Evolutionary conservation across 2,888 invertebrate species (phyloP).

Genomic region (Zygaena filipendulae): DNA sequence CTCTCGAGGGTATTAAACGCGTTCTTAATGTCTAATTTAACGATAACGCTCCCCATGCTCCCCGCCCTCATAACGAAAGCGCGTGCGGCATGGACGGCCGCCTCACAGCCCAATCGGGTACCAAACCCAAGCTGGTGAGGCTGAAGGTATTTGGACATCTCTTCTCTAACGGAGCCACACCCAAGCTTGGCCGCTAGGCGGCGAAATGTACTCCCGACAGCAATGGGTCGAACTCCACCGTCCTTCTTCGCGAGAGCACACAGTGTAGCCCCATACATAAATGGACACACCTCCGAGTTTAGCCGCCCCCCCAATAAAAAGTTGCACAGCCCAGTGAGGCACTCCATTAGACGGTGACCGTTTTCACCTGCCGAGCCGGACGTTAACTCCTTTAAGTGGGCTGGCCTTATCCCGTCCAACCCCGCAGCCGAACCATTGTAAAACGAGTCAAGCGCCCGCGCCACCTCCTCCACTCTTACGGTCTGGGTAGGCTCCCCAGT

Average conservation of each 20-base stretch:
- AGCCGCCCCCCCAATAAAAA: slow-evolving; percentile 1
- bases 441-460: background rate
- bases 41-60: background rate
- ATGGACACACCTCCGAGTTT: too few relatives aligned
- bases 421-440: slow-evolving; percentile 1
- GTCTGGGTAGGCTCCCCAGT: background rate
- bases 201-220: background rate
- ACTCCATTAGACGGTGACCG: background rate
- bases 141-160: background rate
- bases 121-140: slow-evolving; percentile 3
- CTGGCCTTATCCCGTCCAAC: slow-evolving; percentile 1
- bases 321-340: background rate
- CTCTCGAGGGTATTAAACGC: slow-evolving; percentile 5
- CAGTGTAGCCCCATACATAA: too few relatives aligned
- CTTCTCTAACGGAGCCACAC: slow-evolving; percentile 1
- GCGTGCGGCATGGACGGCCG: too few relatives aligned
- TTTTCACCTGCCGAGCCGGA: background rate
- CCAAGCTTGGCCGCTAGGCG: slow-evolving; percentile 2
- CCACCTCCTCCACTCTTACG: slow-evolving; percentile 1
- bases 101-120: background rate
- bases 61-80: background rate
- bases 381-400: too few relatives aligned
- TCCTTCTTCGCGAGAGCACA: slow-evolving; percentile 4
- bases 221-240: slow-evolving; percentile 3
- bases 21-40: slow-evolving; percentile 4